These are phyloP conservation scores for Pantala flavescens DNA, from an alignment of 1,140 invertebrate species.

Conservation along the genomic window DNA sequence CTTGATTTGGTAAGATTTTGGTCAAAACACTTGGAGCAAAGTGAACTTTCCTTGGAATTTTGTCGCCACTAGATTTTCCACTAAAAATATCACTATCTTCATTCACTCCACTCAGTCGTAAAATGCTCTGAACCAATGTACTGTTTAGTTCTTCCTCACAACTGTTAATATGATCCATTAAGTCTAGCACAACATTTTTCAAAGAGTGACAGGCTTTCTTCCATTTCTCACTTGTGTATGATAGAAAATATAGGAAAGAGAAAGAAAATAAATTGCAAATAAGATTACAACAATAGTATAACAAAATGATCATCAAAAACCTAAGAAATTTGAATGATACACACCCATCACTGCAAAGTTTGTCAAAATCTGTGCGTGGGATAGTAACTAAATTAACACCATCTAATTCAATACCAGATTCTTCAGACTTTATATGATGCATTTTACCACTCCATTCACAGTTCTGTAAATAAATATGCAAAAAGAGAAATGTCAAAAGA, in stretches of 20 bases:
- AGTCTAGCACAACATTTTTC: constrained; percentile 47
- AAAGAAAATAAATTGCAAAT: neutral
- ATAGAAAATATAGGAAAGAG: neutral
- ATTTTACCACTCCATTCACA: neutral
- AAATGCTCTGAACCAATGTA: constrained; percentile 53
- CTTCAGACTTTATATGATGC: neutral
- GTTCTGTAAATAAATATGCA: no score
- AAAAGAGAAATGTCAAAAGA: no score
- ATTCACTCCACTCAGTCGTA: constrained; percentile 30
- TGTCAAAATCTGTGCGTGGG: neutral
- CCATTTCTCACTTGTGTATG: constrained; percentile 42
- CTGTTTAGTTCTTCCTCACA: constrained; percentile 69
- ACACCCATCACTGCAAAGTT: neutral
- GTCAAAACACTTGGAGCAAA: neutral
- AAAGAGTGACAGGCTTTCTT: constrained; percentile 44
- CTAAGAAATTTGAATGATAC: neutral
- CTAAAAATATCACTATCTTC: neutral
- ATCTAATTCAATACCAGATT: neutral
- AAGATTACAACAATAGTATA: neutral
- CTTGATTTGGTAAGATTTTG: neutral
- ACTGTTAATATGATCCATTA: constrained; percentile 56
- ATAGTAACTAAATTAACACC: neutral
- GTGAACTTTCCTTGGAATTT: neutral
- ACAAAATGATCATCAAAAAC: neutral
- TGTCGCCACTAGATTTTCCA: neutral